Evolutionary conservation across 2,113 vertebrate genomes (phyloP), one percentile per base, ranked within the genome.

Genomic region (Morone chrysops): DNA sequence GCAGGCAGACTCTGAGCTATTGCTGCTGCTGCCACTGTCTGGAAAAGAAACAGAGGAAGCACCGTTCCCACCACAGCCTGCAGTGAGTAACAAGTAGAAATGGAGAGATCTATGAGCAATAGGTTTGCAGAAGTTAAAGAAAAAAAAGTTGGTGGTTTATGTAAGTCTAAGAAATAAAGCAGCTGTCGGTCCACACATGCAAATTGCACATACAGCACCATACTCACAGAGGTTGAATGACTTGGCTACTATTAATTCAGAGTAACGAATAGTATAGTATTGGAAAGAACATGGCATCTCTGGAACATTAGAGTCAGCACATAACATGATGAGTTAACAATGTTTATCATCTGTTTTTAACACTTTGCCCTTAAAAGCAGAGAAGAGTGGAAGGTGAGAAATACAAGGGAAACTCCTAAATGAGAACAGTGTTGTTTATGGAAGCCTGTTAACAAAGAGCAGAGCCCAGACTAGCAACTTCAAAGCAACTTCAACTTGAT

Each of bases 1-100:
- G 85, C 94, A 96, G 94, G 94, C 95, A 91, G 96, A 96, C 92
- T 96, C 95, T 96, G 96, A 97, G 92, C 95, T 97, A 96, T 95
- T 95, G 95, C 95, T 96, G 95, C 95, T 94, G 66, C 68, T 53
- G 62, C 40, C 57, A 96, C 95, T 97, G 94, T 96, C 97, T 98
- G 96, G 87, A 97, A 97, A 95, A 96, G 92, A 97, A 92, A 94
- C 91, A 96, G 91, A 95, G 57, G 67, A 90, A 90, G 88, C 84
- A 87, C 40, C 63, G 90, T 13, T 74, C 40, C 45, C 25, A 91
- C 92, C 43, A 60, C 67, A 66, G 14, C 62, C 83, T 14, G 22
- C 10, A 14, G 81, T 63, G 66, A 50, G 4, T 68, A 48, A 71
- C 75, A 45, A 13, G 9, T 20, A 43, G 36, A 45, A 5, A 67